A percentile compares a stretch with the other conserved stretches of the same genome.
phyloP scores from a whole-genome alignment of 2,797 vertebrate species.

The Percopsis omiscomaycus region DNA sequence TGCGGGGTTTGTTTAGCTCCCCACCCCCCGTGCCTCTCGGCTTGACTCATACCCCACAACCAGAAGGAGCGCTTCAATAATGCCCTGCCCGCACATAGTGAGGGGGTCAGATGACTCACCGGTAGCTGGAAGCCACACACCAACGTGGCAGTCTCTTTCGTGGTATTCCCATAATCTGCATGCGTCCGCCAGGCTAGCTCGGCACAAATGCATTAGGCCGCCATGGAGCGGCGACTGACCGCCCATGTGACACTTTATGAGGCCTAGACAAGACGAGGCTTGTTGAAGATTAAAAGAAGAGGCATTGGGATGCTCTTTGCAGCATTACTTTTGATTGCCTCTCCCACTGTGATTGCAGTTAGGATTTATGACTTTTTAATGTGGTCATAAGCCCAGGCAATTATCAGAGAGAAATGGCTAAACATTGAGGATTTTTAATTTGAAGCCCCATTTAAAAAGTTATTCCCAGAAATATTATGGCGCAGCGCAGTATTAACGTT shows the following conservation, averaged over 20 bases:
- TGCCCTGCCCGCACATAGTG: conserved; percentile 7
- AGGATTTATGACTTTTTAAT: conserved; percentile 68
- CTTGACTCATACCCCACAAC: conserved; percentile 23
- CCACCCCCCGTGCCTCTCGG: conserved; percentile 43
- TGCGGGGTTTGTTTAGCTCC: conserved; percentile 59
- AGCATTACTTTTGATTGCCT: conserved; percentile 43
- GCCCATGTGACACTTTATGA: conserved; percentile 28
- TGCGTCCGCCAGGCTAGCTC: not conserved
- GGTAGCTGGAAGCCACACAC: conserved; percentile 30
- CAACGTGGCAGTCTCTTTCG: conserved; percentile 10
- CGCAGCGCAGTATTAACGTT: conserved; percentile 3
- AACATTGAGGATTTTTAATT: conserved; percentile 53
- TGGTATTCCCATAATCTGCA: conserved; percentile 39
- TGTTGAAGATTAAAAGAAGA: conserved; percentile 41
- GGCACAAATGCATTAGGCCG: not conserved
- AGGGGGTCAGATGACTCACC: conserved; percentile 58
- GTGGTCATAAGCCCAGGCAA: conserved; percentile 57
- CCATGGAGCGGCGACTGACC: conserved; percentile 22
- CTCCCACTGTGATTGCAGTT: conserved; percentile 49
- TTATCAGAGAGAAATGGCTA: conserved; percentile 47
- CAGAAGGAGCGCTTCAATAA: conserved; percentile 60
- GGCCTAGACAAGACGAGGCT: conserved; percentile 2
- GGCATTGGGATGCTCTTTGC: conserved; percentile 48
- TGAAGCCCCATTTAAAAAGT: conserved; percentile 44
- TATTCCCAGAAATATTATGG: conserved; percentile 34